Base-by-base conservation (phyloP, 2,797 vertebrate species). In the Pygocentrus nattereri region DNA sequence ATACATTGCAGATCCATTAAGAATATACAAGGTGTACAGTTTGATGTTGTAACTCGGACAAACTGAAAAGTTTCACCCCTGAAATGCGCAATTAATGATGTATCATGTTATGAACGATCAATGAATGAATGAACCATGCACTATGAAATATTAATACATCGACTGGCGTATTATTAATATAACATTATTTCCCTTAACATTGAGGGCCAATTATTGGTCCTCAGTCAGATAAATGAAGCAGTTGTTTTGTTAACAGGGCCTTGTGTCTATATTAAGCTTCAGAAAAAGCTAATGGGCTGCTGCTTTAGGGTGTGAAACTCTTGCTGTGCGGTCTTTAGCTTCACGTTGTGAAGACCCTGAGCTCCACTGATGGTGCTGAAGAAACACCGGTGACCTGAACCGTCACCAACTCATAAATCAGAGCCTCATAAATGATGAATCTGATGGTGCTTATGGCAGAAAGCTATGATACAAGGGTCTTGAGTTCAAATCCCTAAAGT, bases 1-100 rank as follows among this genome's bases (percentile, higher is more conserved):
- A 92, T 90, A 90, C 74, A 90, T 93, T 92, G 89, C 79, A 90
- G 84, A 88, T 90, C 89, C 92, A 90, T 93, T 88, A 91, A 90
- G 88, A 90, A 92, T 92, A 89, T 87, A 87, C 89, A 85, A 87
- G 88, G 87, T 92, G 88, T 86, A 91, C 88, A 75, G n/a, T 87
- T 91, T 91, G 80, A 89, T 90, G 84, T 82, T 79, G 77, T 76
- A 80, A 85, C 86, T 88, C 82, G 79, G 68, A 78, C 74, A 88
- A 88, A 82, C 72, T 81, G 81, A 79, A 79, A 85, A 78, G 79
- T 82, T 78, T 85, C 82, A 90, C 70, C 23, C 67, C 49, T 72
- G 54, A 74, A 74, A 76, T 44, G 34, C 47, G 52, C 38, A 15
- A 25, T 67, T 79, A 64, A 54, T 67, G 61, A 38, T 1, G 34